Evolutionary conservation across 2,113 vertebrate genomes (phyloP).

Genomic region (Pseudopodoces humilis): DNA sequence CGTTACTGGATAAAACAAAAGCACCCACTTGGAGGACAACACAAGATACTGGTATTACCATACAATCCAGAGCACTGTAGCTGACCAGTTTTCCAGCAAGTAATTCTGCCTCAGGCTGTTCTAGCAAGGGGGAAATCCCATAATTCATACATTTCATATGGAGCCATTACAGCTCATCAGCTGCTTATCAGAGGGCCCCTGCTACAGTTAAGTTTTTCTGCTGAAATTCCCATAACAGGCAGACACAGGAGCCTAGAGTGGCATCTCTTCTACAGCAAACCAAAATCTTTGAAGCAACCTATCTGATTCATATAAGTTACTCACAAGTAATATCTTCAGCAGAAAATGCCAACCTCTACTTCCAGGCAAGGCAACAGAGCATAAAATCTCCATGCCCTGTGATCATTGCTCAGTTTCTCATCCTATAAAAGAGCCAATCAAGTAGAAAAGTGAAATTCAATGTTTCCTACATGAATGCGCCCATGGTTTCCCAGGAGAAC

Average conservation of each 20-base stretch:
- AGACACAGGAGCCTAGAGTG: not conserved
- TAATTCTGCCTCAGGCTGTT: not conserved
- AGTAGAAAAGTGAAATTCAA: not conserved
- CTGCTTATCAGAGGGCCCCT: not conserved
- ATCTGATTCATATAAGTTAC: not conserved
- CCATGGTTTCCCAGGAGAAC: not conserved
- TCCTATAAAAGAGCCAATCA: not conserved
- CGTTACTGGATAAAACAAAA: not conserved
- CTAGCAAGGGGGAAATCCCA: not conserved
- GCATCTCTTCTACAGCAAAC: not conserved
- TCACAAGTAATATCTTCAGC: not conserved
- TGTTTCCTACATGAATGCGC: not conserved
- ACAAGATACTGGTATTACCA: fast-evolving
- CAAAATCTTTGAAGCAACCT: not conserved
- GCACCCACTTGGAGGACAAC: not conserved
- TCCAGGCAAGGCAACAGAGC: not conserved
- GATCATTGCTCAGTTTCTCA: not conserved
- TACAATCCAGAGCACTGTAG: not conserved
- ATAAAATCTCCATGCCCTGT: not conserved
- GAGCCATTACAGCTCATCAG: not conserved
- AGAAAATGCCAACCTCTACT: not conserved
- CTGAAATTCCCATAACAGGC: not conserved
- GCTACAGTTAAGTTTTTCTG: not conserved
- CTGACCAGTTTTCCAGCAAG: not conserved
- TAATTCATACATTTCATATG: fast-evolving